phyloP scores from a whole-genome alignment of 2,797 vertebrate genomes.

The Alfaro cultratus region DNA sequence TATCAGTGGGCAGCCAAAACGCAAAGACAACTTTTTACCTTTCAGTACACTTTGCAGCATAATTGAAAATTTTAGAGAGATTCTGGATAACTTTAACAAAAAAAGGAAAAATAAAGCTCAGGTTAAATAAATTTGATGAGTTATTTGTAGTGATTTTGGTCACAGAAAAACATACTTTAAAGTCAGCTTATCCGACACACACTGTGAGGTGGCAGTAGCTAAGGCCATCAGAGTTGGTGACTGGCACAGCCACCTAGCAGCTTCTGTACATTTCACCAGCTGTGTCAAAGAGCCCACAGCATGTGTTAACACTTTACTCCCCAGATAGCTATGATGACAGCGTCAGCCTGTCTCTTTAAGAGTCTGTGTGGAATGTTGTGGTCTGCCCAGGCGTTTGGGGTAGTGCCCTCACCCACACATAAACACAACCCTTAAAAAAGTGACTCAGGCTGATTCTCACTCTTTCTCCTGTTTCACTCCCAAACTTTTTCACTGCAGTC shows the following conservation, averaged over 20 bases:
- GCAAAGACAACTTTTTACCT: background rate
- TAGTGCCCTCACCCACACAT: slow-evolving; percentile 78
- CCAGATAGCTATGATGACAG: slow-evolving; percentile 71
- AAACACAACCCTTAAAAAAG: slow-evolving; percentile 68
- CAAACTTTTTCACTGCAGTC: slow-evolving; percentile 18
- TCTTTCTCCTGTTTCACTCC: slow-evolving; percentile 37
- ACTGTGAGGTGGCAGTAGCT: slow-evolving; percentile 15
- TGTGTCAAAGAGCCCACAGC: slow-evolving; percentile 57
- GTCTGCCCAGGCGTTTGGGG: slow-evolving; percentile 79
- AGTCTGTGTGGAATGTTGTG: slow-evolving; percentile 76
- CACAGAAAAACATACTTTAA: background rate
- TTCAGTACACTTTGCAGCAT: background rate
- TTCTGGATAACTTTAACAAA: background rate
- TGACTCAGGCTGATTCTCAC: slow-evolving; percentile 63
- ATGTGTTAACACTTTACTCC: slow-evolving; percentile 77
- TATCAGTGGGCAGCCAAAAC: slow-evolving; percentile 56
- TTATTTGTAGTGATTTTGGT: background rate
- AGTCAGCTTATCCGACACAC: background rate
- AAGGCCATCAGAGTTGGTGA: slow-evolving; percentile 8
- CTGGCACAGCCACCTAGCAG: slow-evolving; percentile 60
- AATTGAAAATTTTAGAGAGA: slow-evolving; percentile 14
- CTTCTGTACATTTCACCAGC: slow-evolving; percentile 61
- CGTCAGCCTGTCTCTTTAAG: slow-evolving; percentile 79
- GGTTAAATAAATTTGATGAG: background rate
- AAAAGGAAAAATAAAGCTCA: background rate